A percentile compares a stretch with the other conserved stretches of the same genome.
These are phyloP conservation scores for Helicoverpa armigera DNA, from an alignment of 1,140 invertebrate genomes.

Conservation along the genomic window DNA sequence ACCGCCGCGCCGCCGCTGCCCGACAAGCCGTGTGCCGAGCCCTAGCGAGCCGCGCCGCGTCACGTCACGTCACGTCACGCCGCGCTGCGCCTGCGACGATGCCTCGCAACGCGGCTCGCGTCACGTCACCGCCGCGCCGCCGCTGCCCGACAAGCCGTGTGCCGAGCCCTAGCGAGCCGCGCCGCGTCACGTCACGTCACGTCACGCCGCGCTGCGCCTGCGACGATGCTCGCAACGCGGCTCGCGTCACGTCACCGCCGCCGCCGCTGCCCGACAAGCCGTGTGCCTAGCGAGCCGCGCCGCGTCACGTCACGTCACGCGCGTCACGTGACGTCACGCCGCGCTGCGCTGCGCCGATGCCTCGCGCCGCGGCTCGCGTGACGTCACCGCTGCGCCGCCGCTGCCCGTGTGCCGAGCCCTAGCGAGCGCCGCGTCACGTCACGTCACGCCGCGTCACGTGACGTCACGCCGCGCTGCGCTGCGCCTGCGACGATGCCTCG, in stretches of 20 bases:
- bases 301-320: background rate
- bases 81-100: slow-evolving; percentile 1
- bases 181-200: background rate
- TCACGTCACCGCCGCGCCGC: background rate
- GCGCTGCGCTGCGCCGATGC: slow-evolving; percentile 1
- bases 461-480: background rate
- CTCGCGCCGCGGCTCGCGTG: background rate
- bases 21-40: background rate
- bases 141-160: background rate
- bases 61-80: background rate
- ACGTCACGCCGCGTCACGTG: too few species aligned
- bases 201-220: slow-evolving; percentile 3
- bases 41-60: background rate
- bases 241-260: background rate
- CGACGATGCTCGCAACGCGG: background rate
- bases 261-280: background rate
- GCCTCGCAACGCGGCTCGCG: background rate
- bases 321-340: too few species aligned
- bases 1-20: background rate
- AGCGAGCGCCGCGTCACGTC: too few species aligned
- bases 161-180: background rate
- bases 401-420: background rate
- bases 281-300: background rate
- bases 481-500: background rate
- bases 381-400: background rate